These are phyloP conservation scores for Hexactinellida sp. DNA, from an alignment of 37 sponge, comb jelly and placozoan genomes.

Conservation along the genomic window DNA sequence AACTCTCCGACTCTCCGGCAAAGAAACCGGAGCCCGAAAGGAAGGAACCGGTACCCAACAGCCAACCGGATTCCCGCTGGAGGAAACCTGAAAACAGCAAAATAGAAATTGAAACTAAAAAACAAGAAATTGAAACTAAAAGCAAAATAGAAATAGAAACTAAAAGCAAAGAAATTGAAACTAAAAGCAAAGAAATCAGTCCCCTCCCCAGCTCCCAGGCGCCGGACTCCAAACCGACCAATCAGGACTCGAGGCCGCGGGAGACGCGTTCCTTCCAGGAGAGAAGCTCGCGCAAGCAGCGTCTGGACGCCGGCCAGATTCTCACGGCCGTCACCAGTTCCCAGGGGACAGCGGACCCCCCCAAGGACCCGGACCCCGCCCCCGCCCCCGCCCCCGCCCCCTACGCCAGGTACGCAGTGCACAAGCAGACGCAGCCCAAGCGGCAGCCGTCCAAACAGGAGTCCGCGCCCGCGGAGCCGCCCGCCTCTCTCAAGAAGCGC, in stretches of 20 bases:
- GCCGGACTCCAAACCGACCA: neutral
- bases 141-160: neutral
- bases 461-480: neutral
- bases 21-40: neutral
- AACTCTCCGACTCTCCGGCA: neutral
- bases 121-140: neutral
- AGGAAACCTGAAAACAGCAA: neutral
- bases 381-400: neutral
- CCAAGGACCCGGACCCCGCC: neutral
- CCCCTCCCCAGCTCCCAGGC: too few relatives aligned
- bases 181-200: neutral
- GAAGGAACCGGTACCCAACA: neutral
- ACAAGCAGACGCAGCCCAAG: neutral
- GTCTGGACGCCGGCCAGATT: neutral
- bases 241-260: neutral
- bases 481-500: neutral
- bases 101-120: neutral
- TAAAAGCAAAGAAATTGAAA: neutral
- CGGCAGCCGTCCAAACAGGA: neutral
- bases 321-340: neutral
- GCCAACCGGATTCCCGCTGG: neutral
- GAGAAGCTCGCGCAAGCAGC: neutral
- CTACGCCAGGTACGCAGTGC: neutral
- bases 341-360: neutral
- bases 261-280: neutral